Evolutionary conservation across 2,113 vertebrate species (phyloP).

Genomic region (Mobula birostris): DNA sequence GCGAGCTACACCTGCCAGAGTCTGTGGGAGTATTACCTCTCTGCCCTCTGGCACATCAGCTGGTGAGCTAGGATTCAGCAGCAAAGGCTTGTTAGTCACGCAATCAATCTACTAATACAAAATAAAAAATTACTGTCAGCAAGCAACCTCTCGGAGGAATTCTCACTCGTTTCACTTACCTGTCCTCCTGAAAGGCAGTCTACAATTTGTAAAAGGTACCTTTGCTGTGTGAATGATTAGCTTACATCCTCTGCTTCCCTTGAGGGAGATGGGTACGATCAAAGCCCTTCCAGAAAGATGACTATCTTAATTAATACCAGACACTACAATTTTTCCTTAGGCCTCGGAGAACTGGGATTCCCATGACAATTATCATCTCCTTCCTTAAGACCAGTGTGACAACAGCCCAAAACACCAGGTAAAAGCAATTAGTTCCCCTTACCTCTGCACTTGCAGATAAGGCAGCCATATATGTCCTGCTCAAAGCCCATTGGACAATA

Average conservation of each 20-base stretch:
- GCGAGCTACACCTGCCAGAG: background rate
- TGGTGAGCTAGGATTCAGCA: background rate
- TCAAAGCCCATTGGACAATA: constrained; percentile 75
- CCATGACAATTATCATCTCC: background rate
- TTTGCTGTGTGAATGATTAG: background rate
- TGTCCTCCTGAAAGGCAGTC: background rate
- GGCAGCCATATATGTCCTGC: constrained; percentile 69
- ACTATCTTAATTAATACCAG: constrained; percentile 28
- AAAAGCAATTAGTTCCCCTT: constrained; percentile 42
- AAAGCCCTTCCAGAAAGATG: constrained; percentile 7
- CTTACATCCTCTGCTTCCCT: background rate
- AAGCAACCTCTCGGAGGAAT: background rate
- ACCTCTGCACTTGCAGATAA: constrained; percentile 78
- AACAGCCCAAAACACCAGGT: background rate
- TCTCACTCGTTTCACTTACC: background rate
- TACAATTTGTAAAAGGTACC: background rate
- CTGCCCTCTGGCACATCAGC: background rate
- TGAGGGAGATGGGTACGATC: background rate
- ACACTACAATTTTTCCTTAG: background rate
- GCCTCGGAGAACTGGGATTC: constrained; percentile 5
- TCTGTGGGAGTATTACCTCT: background rate
- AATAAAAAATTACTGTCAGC: background rate
- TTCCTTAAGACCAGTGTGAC: background rate
- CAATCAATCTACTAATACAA: background rate
- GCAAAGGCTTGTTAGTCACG: background rate